Conservation (phyloP, 2,888 invertebrate species). For the Tuberolachnus salignus region DNA sequence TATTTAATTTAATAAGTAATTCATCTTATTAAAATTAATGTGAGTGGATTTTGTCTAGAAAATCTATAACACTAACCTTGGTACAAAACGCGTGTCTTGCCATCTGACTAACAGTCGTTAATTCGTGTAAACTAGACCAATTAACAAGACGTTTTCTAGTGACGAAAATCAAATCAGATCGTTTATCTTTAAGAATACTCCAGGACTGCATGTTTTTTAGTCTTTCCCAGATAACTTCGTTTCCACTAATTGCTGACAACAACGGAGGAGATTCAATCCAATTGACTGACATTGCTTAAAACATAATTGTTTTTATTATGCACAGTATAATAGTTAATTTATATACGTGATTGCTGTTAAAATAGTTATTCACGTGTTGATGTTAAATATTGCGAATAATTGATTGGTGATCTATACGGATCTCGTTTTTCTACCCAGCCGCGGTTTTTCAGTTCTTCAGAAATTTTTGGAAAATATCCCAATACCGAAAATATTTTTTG, state of each 20-base stretch:
- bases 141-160: conserved; percentile 31
- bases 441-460: conserved; percentile 70
- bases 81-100: conserved; percentile 4
- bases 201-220: conserved; percentile 26
- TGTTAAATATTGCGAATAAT: conserved; percentile 27
- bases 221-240: background rate
- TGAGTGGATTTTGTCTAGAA: background rate
- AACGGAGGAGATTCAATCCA: conserved; percentile 33
- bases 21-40: background rate
- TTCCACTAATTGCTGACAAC: background rate
- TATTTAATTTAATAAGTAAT: background rate
- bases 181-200: conserved; percentile 32
- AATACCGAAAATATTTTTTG: conserved; percentile 61
- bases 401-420: conserved; percentile 21
- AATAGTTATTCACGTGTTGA: conserved; percentile 43
- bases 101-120: conserved; percentile 20
- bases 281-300: conserved; percentile 19
- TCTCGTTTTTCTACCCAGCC: conserved; percentile 76
- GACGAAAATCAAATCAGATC: conserved; percentile 39
- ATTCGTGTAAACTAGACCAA: conserved; percentile 24
- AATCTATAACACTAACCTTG: background rate
- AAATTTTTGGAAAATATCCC: conserved; percentile 64
- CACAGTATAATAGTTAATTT: background rate
- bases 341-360: background rate
- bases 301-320: no score